phyloP scores from a whole-genome alignment of 2,113 vertebrate genomes.

The Myotis davidii region DNA sequence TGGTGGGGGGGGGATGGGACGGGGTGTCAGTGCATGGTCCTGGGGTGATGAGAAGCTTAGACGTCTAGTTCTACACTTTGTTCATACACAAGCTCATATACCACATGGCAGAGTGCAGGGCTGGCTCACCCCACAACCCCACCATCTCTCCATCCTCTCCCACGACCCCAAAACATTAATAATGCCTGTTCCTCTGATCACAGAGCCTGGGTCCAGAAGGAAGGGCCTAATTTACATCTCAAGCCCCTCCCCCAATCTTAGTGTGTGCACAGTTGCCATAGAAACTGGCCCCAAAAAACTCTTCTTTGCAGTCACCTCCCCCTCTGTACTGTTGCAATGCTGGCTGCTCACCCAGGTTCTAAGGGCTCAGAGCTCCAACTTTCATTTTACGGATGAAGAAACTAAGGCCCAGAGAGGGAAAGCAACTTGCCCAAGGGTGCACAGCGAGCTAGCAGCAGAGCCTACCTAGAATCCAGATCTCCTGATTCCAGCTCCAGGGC shows the following conservation, averaged over 20 bases:
- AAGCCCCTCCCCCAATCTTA: constrained; percentile 75
- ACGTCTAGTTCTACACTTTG: not conserved
- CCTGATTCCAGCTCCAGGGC: not conserved
- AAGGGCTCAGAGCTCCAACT: not conserved
- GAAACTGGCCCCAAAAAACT: constrained; percentile 81
- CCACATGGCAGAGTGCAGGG: not conserved
- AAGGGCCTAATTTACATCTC: constrained; percentile 83
- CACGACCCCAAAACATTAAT: constrained; percentile 37
- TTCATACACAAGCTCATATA: not conserved
- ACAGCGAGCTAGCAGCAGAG: not conserved
- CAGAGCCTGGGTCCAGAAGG: constrained; percentile 64
- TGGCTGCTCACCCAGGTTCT: not conserved
- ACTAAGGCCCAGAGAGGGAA: constrained; percentile 34
- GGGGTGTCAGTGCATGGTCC: too few relatives aligned
- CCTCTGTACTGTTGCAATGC: not conserved
- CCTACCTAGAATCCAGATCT: not conserved
- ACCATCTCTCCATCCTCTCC: not conserved
- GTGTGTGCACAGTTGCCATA: constrained; percentile 80
- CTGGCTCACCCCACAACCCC: not conserved
- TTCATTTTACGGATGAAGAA: constrained; percentile 18
- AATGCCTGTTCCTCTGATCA: constrained; percentile 76
- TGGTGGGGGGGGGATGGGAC: too few relatives aligned
- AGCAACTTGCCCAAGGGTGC: not conserved
- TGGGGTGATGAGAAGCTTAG: not conserved
- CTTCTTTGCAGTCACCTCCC: constrained; percentile 1